A percentile compares a stretch with the other conserved stretches of the same genome.
phyloP scores from a whole-genome alignment of 2,797 vertebrate species.

The Limosa lapponica region DNA sequence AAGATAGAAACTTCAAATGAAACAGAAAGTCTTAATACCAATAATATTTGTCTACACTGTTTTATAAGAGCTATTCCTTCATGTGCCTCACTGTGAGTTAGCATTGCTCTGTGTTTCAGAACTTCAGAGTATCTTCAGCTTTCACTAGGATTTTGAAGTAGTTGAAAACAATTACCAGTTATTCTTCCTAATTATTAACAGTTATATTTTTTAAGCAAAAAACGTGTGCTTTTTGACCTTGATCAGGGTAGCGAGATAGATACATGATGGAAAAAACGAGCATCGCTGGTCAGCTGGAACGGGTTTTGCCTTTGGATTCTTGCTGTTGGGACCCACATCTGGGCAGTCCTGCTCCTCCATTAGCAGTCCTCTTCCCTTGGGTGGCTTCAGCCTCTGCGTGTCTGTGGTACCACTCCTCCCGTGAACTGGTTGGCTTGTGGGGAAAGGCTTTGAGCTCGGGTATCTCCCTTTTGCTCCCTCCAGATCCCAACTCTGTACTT shows the following conservation, averaged over 20 bases:
- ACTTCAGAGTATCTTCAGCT: neutral
- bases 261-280: neutral
- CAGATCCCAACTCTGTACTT: neutral
- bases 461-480: neutral
- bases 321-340: neutral
- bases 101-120: neutral
- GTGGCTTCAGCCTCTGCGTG: neutral
- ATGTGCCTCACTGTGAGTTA: neutral
- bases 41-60: neutral
- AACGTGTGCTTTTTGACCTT: neutral
- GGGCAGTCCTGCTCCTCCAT: neutral
- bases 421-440: neutral
- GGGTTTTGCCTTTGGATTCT: neutral
- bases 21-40: neutral
- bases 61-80: neutral
- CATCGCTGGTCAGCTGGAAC: neutral
- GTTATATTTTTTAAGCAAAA: neutral
- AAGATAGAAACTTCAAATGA: neutral
- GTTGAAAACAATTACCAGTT: neutral
- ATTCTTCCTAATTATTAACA: neutral
- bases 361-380: neutral
- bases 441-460: neutral
- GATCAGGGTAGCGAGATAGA: neutral
- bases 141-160: neutral
- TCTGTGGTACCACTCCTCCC: neutral